These are phyloP conservation scores for Myotis davidii DNA, from an alignment of 2,113 vertebrate genomes.

Conservation along the genomic window DNA sequence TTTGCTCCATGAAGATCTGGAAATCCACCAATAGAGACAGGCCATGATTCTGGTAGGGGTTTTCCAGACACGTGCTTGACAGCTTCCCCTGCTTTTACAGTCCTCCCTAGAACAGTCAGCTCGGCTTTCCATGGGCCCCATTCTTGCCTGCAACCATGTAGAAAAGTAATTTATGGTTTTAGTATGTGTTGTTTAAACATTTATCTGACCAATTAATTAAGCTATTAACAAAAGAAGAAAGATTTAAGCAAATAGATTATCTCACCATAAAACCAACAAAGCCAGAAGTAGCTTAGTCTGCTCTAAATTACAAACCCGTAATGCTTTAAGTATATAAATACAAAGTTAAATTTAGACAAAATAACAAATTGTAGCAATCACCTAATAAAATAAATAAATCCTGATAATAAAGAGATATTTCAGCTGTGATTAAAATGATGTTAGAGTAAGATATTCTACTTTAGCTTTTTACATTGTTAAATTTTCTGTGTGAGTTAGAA, in stretches of 20 bases:
- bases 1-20: conserved; percentile 79
- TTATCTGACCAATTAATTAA: conserved; percentile 73
- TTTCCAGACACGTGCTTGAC: conserved; percentile 77
- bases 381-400: conserved; percentile 24
- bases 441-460: not conserved
- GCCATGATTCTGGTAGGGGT: conserved; percentile 77
- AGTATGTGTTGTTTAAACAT: conserved; percentile 41
- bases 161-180: conserved; percentile 65
- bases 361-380: conserved; percentile 45
- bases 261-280: conserved; percentile 67
- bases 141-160: conserved; percentile 85
- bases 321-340: conserved; percentile 54
- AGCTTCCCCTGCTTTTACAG: conserved; percentile 72
- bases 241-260: conserved; percentile 69
- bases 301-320: conserved; percentile 59
- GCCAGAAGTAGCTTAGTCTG: conserved; percentile 63
- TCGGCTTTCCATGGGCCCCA: conserved; percentile 88
- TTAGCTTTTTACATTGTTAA: not conserved
- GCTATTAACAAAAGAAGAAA: conserved; percentile 67
- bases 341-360: conserved; percentile 57
- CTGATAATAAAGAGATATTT: not conserved
- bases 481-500: not conserved
- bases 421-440: conserved; percentile 5
- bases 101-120: conserved; percentile 81
- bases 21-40: conserved; percentile 88